A percentile compares a stretch with the other conserved stretches of the same genome.
Evolutionary conservation across 2,797 vertebrate species (phyloP).

Genomic region (Botia almorhae): DNA sequence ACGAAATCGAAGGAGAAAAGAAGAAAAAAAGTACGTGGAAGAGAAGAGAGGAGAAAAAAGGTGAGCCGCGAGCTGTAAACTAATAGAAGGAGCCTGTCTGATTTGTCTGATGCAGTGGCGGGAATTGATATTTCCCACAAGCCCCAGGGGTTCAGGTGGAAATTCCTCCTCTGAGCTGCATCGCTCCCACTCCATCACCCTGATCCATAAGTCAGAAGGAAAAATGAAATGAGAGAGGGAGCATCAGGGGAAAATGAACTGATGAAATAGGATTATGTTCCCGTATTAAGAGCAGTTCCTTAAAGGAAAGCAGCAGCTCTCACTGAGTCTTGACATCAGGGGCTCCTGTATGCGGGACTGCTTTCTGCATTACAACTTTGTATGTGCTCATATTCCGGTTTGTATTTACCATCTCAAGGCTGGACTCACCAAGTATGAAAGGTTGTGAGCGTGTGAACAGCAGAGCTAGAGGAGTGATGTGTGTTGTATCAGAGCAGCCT

Average conservation of each 20-base stretch:
- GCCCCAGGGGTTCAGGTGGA: constrained; percentile 44
- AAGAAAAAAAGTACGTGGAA: neutral
- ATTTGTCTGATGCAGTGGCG: constrained; percentile 55
- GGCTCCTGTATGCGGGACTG: neutral
- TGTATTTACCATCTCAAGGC: neutral
- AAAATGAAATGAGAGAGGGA: constrained; percentile 57
- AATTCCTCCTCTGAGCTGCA: constrained; percentile 51
- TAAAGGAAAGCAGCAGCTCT: constrained; percentile 51
- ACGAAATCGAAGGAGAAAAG: constrained; percentile 15
- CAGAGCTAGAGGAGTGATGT: neutral
- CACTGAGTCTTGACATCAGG: constrained; percentile 9
- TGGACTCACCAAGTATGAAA: too few species aligned
- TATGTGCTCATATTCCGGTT: constrained; percentile 9
- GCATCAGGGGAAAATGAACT: constrained; percentile 59
- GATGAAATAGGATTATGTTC: constrained; percentile 67
- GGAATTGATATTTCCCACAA: constrained; percentile 55
- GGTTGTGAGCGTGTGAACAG: too few species aligned
- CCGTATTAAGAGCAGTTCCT: constrained; percentile 59
- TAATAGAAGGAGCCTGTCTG: constrained; percentile 56
- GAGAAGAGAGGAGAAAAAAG: constrained; percentile 28
- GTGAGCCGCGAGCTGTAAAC: constrained; percentile 52
- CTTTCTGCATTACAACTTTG: constrained; percentile 16
- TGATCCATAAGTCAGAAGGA: constrained; percentile 49
- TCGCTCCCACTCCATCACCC: constrained; percentile 38
- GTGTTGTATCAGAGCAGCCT: constrained; percentile 5